Conservation (phyloP, 1,140 invertebrate genomes). For the Nilaparvata lugens region DNA sequence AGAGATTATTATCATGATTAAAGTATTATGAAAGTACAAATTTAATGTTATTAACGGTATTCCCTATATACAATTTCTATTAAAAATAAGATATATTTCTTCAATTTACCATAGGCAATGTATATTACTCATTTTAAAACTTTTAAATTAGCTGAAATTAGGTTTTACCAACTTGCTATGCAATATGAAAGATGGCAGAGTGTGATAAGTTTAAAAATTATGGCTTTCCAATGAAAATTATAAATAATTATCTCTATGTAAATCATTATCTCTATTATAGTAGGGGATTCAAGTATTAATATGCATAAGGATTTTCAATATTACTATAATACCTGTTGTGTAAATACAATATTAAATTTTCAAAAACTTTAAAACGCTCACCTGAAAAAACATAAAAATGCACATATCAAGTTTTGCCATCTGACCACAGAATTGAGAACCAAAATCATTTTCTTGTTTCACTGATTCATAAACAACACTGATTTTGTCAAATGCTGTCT, state of each 20-base stretch:
- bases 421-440: too few relatives aligned
- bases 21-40: neutral
- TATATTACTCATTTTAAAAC: too few relatives aligned
- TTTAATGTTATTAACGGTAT: neutral
- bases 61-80: neutral
- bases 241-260: neutral
- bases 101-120: neutral
- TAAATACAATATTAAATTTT: neutral
- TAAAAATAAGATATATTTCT: neutral
- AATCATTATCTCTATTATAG: neutral
- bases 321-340: neutral
- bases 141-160: too few relatives aligned
- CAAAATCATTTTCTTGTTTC: too few relatives aligned
- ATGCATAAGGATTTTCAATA: neutral
- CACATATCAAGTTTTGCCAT: neutral
- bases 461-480: too few relatives aligned
- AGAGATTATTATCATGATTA: neutral
- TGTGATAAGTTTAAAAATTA: neutral
- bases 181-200: neutral
- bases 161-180: neutral
- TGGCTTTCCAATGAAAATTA: neutral
- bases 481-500: too few relatives aligned
- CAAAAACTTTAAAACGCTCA: neutral
- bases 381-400: too few relatives aligned
- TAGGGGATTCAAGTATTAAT: neutral